These are phyloP conservation scores for Papilio protenor DNA, from an alignment of 2,888 invertebrate genomes.

Conservation along the genomic window DNA sequence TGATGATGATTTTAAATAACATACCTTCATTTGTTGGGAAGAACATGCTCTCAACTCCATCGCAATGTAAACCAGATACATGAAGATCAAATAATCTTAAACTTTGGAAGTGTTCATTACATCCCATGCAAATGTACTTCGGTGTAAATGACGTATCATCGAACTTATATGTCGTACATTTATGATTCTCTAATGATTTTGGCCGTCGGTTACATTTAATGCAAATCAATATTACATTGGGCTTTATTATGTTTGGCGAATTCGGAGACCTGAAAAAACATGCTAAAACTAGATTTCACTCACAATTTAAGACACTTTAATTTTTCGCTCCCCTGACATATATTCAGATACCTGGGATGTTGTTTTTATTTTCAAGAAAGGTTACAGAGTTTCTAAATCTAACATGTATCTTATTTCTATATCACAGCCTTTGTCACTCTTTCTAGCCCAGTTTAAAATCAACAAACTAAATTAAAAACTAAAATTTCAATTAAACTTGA, in stretches of 20 bases:
- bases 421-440: too few species aligned
- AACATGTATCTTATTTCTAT: too few species aligned
- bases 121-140: conserved; percentile 58
- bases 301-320: too few species aligned
- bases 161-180: conserved; percentile 36
- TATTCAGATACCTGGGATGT: too few species aligned
- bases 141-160: neutral
- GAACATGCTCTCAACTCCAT: conserved; percentile 60
- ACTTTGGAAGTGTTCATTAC: conserved; percentile 55
- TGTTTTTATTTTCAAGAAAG: too few species aligned
- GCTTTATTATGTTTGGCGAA: conserved; percentile 57
- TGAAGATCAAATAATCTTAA: conserved; percentile 61
- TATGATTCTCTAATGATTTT: conserved; percentile 37
- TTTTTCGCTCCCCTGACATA: too few species aligned
- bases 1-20: conserved; percentile 29
- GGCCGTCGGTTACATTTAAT: conserved; percentile 52
- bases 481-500: too few species aligned
- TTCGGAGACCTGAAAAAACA: conserved; percentile 52
- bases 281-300: too few species aligned
- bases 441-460: too few species aligned
- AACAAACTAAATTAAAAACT: too few species aligned
- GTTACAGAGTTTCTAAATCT: too few species aligned
- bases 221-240: conserved; percentile 59
- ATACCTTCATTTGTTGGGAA: conserved; percentile 60
- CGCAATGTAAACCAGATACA: conserved; percentile 57